A percentile compares a stretch with the other conserved stretches of the same genome.
phyloP scores from a whole-genome alignment of 2,797 vertebrate species.

The Falco cherrug region DNA sequence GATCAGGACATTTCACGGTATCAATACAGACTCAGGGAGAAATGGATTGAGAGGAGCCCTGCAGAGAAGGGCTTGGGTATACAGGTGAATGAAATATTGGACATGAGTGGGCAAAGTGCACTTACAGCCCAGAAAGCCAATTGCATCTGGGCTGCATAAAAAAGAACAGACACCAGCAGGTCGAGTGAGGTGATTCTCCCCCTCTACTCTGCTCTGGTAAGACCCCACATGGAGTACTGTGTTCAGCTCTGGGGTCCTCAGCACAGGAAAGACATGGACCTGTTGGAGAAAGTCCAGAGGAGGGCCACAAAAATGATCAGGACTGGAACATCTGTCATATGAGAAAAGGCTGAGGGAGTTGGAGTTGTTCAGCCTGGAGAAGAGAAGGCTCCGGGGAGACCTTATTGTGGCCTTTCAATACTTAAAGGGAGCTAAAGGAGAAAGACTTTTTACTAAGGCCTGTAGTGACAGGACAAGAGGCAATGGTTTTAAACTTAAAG shows the following conservation, averaged over 20 bases:
- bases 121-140: neutral
- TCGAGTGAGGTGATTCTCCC: neutral
- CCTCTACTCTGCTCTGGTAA: accelerated
- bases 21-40: neutral
- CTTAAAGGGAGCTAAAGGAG: neutral
- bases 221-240: neutral
- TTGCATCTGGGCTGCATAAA: accelerated
- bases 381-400: too few relatives aligned
- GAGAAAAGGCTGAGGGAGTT: neutral
- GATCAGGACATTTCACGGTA: neutral
- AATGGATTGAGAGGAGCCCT: neutral
- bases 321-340: neutral
- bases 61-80: neutral
- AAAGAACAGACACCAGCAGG: neutral
- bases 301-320: neutral
- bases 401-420: too few relatives aligned
- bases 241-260: neutral
- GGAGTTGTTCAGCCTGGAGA: neutral
- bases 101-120: neutral
- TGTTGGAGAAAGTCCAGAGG: neutral
- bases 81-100: neutral
- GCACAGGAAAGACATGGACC: neutral
- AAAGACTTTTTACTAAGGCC: neutral
- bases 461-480: neutral
- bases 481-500: neutral